These are phyloP conservation scores for Glaucidium brasilianum DNA, from an alignment of 2,113 vertebrate genomes.

Conservation along the genomic window DNA sequence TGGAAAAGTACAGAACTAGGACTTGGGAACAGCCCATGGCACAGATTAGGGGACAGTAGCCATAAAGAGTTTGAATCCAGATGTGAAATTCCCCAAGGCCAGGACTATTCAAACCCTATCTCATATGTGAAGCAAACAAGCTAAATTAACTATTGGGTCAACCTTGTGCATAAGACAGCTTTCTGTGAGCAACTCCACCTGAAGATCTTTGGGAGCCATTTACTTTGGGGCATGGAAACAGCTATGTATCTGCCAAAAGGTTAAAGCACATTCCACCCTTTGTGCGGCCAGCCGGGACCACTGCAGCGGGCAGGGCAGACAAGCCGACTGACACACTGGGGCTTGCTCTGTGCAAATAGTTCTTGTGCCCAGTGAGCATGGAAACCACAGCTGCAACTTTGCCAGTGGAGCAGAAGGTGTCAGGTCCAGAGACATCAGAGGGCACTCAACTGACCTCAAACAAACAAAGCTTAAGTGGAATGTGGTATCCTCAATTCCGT, in stretches of 20 bases:
- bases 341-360: not conserved
- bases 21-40: conserved; percentile 50
- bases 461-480: conserved; percentile 50
- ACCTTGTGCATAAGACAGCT: conserved; percentile 1
- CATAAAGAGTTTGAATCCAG: conserved; percentile 61
- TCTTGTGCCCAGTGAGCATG: not conserved
- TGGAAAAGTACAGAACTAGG: conserved; percentile 52
- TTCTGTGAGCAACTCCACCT: not conserved
- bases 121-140: conserved; percentile 10
- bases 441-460: conserved; percentile 28
- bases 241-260: not conserved
- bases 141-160: conserved; percentile 37
- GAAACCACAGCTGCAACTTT: conserved; percentile 16
- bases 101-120: conserved; percentile 41
- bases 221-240: not conserved
- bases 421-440: not conserved
- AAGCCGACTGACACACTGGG: not conserved
- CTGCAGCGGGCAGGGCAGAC: not conserved
- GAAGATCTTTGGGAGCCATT: conserved; percentile 1
- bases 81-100: conserved; percentile 46
- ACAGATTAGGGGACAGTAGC: conserved; percentile 60
- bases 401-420: conserved; percentile 11
- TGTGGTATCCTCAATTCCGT: conserved; percentile 24
- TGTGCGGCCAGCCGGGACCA: not conserved
- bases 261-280: not conserved